These are phyloP conservation scores for Sinodicranocentrus sp. DNA, from an alignment of 2,888 invertebrate genomes.

Conservation along the genomic window DNA sequence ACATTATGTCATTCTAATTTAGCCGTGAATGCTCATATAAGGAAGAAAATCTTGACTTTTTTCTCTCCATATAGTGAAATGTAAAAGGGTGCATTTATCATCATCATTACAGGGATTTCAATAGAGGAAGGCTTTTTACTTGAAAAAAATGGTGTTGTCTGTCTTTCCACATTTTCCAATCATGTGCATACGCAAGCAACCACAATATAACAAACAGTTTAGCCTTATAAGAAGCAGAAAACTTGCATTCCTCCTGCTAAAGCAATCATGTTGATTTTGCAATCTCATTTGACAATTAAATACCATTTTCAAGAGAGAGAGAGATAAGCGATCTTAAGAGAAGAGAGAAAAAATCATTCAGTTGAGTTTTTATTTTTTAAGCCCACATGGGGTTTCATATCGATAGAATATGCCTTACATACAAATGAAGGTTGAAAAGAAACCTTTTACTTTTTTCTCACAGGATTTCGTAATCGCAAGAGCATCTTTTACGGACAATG, in stretches of 20 bases:
- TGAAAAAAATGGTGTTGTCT: no score
- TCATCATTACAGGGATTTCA: constrained; percentile 23
- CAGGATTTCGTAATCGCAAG: no score
- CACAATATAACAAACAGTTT: neutral
- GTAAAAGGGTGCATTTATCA: no score
- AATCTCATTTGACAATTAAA: constrained; percentile 68
- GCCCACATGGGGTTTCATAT: constrained; percentile 61
- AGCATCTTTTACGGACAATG: no score
- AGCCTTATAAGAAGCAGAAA: neutral
- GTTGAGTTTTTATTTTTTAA: neutral
- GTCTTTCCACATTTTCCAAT: constrained; percentile 3
- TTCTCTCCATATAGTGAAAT: constrained; percentile 13
- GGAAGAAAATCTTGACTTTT: constrained; percentile 45
- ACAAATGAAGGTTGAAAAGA: neutral
- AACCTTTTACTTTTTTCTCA: no score
- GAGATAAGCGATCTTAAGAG: constrained; percentile 62
- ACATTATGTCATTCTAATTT: constrained; percentile 27
- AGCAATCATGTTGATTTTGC: constrained; percentile 63
- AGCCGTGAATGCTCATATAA: constrained; percentile 25
- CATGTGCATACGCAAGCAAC: neutral
- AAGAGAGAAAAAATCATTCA: constrained; percentile 14
- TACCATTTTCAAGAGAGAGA: constrained; percentile 52
- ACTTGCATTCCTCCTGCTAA: constrained; percentile 1
- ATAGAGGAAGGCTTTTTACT: constrained; percentile 8
- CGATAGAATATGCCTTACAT: neutral